phyloP scores from a whole-genome alignment of 30 jellyfish, hydroid and myxozoan genomes.

The Turritopsis dohrnii region DNA sequence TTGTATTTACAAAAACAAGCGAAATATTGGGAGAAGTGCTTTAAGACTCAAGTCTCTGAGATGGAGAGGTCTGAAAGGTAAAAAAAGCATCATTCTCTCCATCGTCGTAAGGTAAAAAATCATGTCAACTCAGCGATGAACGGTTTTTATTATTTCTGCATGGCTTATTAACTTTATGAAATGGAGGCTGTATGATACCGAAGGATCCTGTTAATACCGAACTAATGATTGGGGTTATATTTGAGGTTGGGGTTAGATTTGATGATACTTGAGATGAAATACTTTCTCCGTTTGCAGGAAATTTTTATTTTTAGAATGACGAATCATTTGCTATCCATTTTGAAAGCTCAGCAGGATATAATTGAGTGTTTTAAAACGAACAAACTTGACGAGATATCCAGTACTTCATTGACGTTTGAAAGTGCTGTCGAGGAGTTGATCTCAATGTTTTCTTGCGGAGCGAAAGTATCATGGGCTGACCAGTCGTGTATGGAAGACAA shows the following conservation, averaged over 20 bases:
- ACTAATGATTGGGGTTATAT: too few species aligned
- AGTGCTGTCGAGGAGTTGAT: not conserved
- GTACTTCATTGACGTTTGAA: not conserved
- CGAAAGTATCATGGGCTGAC: conserved; percentile 84
- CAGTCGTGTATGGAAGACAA: conserved; percentile 30
- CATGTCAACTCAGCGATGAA: too few species aligned
- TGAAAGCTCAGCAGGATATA: not conserved
- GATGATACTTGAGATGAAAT: too few species aligned
- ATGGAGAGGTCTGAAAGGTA: conserved; percentile 56
- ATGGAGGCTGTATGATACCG: too few species aligned
- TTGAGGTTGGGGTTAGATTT: too few species aligned
- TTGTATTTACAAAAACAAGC: conserved; percentile 55
- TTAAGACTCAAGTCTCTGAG: conserved; percentile 51
- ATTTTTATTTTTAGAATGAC: not conserved
- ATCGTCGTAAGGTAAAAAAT: too few species aligned
- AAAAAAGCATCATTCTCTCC: too few species aligned
- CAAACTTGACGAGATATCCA: not conserved
- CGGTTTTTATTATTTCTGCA: too few species aligned
- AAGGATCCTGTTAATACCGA: too few species aligned
- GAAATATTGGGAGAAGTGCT: conserved; percentile 49
- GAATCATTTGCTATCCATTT: not conserved
- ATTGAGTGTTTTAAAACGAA: not conserved
- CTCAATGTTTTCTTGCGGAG: conserved; percentile 9
- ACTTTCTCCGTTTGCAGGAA: too few species aligned
- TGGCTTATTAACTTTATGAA: too few species aligned